These are phyloP conservation scores for Spilogale gracilis DNA, from an alignment of 2,113 vertebrate species.

Conservation along the genomic window DNA sequence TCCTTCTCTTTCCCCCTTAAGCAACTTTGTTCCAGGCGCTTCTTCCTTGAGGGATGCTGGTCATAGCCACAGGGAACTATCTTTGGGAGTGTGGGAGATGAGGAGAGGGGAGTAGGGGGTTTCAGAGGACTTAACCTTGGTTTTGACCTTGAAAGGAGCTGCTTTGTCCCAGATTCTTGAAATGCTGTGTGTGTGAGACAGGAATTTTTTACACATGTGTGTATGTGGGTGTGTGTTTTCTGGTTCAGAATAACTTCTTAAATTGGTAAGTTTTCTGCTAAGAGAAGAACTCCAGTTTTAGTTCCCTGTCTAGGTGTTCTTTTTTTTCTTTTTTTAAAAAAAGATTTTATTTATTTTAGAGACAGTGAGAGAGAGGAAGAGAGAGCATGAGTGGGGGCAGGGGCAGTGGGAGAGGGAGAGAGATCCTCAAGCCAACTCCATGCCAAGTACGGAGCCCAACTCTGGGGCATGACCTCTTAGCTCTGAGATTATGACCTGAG, in stretches of 20 bases:
- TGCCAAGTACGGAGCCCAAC: not conserved
- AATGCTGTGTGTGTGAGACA: not conserved
- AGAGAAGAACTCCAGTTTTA: slow-evolving; percentile 1
- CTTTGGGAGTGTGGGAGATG: not conserved
- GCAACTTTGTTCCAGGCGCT: no score
- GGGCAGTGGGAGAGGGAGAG: not conserved
- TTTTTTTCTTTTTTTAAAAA: not conserved
- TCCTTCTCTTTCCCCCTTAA: not conserved
- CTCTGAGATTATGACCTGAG: not conserved
- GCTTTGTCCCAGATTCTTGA: not conserved
- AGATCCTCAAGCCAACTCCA: not conserved
- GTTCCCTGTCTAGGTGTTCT: not conserved
- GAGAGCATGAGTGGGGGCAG: not conserved
- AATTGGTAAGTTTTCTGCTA: not conserved
- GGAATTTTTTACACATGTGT: not conserved
- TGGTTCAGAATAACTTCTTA: not conserved
- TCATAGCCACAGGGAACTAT: not conserved
- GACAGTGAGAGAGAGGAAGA: not conserved
- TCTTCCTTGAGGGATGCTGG: not conserved
- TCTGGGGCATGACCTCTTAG: not conserved
- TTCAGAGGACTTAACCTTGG: not conserved
- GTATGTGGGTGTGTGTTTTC: not conserved
- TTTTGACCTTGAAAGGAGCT: not conserved
- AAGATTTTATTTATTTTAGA: not conserved
- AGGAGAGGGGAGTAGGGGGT: accelerated